Base-by-base conservation (phyloP, 2,888 invertebrate species). In the Hecatera dysodea region DNA sequence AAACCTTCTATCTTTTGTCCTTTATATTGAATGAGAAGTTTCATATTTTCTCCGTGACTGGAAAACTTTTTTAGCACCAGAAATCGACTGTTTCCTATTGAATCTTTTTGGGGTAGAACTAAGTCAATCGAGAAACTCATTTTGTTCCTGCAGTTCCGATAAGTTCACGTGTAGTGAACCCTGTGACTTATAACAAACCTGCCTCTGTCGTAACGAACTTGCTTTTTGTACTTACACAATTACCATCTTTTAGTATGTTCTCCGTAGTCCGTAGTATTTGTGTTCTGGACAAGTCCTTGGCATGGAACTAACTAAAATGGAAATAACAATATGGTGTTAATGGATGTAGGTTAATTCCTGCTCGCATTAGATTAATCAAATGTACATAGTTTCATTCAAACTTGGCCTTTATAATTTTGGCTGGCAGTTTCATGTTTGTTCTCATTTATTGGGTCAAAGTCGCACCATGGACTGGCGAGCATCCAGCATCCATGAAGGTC, bases 401-500 rank as follows among this genome's bases (percentile, higher is more conserved):
- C 66, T 79, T 76, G 74, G 33, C 80, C 76, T 57, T 44, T 59
- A 57, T 66, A 44, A 50, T 68, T 61, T 80, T 83, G 78, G 70
- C 74, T 80, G 67, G 72, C 67, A 85, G 76, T 66, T 78, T 76
- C 61, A 50, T 72, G 60, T 65, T 65, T 48, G 65, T 63, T 67
- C 44, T 74, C 59, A 71, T 68, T 83, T 78, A 84, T 64, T 87
- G 76, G 88, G 88, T 86, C 90, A 90, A 90, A 86, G 87, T 81
- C 84, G 81, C 84, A 72, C 83, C 67, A 78, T 80, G 67, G 83
- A 72, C 84, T 90, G 90, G 88, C 90, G 82, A 33, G 61, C 66
- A 79, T 89, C 90, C 90, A 88, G 88, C 57, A 81, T 83, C 80
- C 76, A 75, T 75, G 74, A 77, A 88, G 87, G 87, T 85, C 77